Percentiles rank a stretch among this genome's conserved stretches.
These are phyloP conservation scores for Cantharis lateralis DNA, from an alignment of 2,888 invertebrate species.

Conservation along the genomic window DNA sequence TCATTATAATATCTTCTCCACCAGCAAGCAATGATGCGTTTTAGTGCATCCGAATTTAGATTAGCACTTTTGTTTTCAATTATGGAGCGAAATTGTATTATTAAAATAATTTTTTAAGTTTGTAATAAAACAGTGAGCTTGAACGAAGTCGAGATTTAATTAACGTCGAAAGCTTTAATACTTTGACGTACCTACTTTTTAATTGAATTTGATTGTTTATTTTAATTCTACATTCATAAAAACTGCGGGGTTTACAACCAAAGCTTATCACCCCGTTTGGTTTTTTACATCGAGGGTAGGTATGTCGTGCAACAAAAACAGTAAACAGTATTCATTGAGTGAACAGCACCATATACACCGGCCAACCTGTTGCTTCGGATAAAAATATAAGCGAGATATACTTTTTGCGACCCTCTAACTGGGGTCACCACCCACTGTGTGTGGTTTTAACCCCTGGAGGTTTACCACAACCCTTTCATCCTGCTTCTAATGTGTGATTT, in stretches of 20 bases:
- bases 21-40: background rate
- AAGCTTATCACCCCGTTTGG: constrained; percentile 3
- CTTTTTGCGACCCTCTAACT: constrained; percentile 34
- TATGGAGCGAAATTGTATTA: background rate
- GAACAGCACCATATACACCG: constrained; percentile 29
- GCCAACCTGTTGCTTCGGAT: constrained; percentile 32
- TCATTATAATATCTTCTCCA: background rate
- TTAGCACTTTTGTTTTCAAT: background rate
- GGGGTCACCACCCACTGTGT: constrained; percentile 39
- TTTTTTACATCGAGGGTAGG: constrained; percentile 14
- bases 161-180: constrained; percentile 1
- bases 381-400: constrained; percentile 34
- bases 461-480: constrained; percentile 42
- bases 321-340: constrained; percentile 32
- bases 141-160: constrained; percentile 2
- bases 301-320: constrained; percentile 31
- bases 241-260: constrained; percentile 2
- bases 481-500: constrained; percentile 39
- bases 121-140: background rate
- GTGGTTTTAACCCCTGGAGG: constrained; percentile 40
- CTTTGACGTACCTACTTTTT: background rate
- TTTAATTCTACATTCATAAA: constrained; percentile 3
- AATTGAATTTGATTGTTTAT: constrained; percentile 2
- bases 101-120: background rate
- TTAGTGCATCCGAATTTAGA: background rate